Conservation (phyloP, 2,113 vertebrate genomes). For the Cephalopterus ornatus region DNA sequence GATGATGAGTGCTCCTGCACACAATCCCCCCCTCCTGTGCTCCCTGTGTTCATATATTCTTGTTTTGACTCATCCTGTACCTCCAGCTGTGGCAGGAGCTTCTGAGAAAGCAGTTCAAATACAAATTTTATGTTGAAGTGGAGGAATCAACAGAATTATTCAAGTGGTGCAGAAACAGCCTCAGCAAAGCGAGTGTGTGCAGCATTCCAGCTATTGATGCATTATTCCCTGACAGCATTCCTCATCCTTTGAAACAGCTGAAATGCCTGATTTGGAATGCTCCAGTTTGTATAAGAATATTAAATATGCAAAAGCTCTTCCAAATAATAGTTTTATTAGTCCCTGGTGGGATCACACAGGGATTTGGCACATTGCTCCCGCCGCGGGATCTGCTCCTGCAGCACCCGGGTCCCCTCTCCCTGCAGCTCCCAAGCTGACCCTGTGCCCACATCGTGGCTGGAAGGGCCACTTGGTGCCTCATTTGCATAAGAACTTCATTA, state of each 20-base stretch:
- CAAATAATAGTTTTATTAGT: neutral
- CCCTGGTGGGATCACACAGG: neutral
- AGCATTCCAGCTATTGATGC: neutral
- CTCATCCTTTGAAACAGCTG: neutral
- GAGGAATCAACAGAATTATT: slow-evolving; percentile 37
- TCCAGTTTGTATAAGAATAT: neutral
- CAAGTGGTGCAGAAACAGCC: neutral
- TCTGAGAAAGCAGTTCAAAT: neutral
- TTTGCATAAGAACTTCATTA: neutral
- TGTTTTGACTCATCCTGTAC: neutral
- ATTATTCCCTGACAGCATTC: neutral
- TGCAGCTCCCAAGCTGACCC: neutral
- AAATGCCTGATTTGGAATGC: neutral
- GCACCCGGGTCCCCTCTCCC: neutral
- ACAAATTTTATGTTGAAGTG: neutral
- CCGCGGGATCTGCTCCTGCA: fast-evolving
- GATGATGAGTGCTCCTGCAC: neutral
- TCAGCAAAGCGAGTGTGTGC: neutral
- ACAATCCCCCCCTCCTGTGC: neutral
- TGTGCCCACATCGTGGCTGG: fast-evolving
- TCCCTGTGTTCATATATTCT: neutral
- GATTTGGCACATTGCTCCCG: neutral
- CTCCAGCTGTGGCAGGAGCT: slow-evolving; percentile 11
- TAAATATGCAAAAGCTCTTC: neutral
- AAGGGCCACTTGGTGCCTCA: neutral